Evolutionary conservation across 2,797 vertebrate species (phyloP).

Genomic region (Periophthalmus magnuspinnatus): DNA sequence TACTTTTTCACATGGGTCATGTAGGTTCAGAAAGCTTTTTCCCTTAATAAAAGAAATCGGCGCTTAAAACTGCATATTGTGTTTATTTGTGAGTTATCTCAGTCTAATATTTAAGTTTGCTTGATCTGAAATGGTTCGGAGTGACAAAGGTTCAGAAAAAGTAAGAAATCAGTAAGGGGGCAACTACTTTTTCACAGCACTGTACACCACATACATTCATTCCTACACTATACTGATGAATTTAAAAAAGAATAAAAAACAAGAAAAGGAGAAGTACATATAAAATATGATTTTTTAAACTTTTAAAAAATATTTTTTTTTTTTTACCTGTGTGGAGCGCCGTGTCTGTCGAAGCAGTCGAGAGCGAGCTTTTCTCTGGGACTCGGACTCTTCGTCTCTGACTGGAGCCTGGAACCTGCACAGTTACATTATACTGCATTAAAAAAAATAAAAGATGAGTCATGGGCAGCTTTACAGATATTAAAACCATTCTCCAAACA

Average conservation of each 20-base stretch:
- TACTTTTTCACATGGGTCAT: too few species aligned
- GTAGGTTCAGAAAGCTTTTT: too few species aligned
- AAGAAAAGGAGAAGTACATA: background rate
- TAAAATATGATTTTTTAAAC: background rate
- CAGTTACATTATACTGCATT: background rate
- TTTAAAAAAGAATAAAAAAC: background rate
- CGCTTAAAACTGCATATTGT: too few species aligned
- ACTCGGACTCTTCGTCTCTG: slow-evolving; percentile 90
- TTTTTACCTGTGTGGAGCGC: slow-evolving; percentile 88
- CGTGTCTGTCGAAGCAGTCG: slow-evolving; percentile 88
- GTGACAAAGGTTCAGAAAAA: too few species aligned
- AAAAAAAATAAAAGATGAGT: background rate
- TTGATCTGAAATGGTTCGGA: too few species aligned
- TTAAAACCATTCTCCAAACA: background rate
- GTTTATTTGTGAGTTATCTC: too few species aligned
- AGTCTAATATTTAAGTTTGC: too few species aligned
- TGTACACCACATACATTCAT: background rate
- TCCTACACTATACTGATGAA: background rate
- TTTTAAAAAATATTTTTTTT: too few species aligned
- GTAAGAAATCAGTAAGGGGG: too few species aligned
- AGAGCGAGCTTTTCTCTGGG: slow-evolving; percentile 89
- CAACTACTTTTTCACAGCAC: too few species aligned
- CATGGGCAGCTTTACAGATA: too few species aligned
- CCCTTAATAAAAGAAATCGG: too few species aligned
- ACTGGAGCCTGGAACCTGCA: slow-evolving; percentile 86